Percentiles rank a stretch among this genome's conserved stretches.
Evolutionary conservation across 2,113 vertebrate species (phyloP).

Genomic region (Anhinga rufa): DNA sequence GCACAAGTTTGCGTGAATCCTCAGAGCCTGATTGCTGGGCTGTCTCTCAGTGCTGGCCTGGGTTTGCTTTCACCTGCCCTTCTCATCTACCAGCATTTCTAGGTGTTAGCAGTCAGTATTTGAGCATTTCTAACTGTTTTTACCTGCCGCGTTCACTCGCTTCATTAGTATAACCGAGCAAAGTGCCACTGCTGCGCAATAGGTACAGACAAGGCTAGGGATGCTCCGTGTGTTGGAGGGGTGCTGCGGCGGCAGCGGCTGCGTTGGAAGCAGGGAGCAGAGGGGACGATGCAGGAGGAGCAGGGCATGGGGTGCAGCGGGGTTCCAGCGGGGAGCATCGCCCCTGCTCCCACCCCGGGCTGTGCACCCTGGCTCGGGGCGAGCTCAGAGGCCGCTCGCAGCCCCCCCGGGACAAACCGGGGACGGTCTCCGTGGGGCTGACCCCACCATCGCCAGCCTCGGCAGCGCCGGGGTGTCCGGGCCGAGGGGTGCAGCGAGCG

Average conservation of each 20-base stretch:
- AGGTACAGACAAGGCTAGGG: neutral
- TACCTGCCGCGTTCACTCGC: neutral
- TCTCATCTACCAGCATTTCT: neutral
- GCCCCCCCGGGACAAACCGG: neutral
- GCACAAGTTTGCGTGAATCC: neutral
- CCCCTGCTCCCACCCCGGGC: neutral
- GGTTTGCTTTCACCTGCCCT: neutral
- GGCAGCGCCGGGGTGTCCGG: neutral
- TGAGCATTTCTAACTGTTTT: neutral
- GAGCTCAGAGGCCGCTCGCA: neutral
- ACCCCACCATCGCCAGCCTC: neutral
- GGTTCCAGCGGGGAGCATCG: no score
- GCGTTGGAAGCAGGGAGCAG: neutral
- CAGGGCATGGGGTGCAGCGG: neutral
- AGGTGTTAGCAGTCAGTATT: neutral
- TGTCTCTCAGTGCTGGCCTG: neutral
- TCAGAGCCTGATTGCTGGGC: neutral
- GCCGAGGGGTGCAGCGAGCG: neutral
- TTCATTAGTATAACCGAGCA: neutral
- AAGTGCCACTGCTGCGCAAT: accelerated
- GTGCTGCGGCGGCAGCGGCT: neutral
- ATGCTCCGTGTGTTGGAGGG: accelerated
- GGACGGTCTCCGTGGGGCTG: neutral
- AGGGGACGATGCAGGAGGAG: neutral
- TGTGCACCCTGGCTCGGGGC: neutral